Evolutionary conservation across 2,888 invertebrate genomes (phyloP), one percentile per base, ranked within the genome.

Genomic region (Drosophila ustulata): DNA sequence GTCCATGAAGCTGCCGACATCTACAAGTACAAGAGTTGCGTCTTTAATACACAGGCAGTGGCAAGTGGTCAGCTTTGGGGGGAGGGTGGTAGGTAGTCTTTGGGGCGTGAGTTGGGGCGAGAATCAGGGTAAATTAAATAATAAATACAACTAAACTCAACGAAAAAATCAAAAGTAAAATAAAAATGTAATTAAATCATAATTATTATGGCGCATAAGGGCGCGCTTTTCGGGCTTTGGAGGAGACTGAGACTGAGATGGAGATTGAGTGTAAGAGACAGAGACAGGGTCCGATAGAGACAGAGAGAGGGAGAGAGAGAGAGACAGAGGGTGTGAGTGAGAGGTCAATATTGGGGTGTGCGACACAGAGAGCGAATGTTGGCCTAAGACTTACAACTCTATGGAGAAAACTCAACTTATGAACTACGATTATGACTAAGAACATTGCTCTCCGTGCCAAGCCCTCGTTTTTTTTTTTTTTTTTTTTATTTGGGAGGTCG

Each of bases 1-100:
- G 56, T 92, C 92, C 91, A 91, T 90, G 73, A 88, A 92, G 51
- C 82, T 78, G 71, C 69, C 77, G 39, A 86, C 78, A 92, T 91
- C 92, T 92, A 91, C 75, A 92, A 92, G 85, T 85, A 90, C 58
- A 74, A 83, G 61, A 80, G 49, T 66, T 30, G 46, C 43, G 43
- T 7, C 51, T 73, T 83, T 81, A 89, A 78, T 82, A 85, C 79
- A 66, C 59, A 59, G 34, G 30, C 47, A 65, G 30, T 71, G 53
- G 67, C 57, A 65, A 34, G 26, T 26, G 23, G 0, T 32, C n/a
- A 6, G 39, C n/a, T 13, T 41, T 13, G 41, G 11, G 34, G 13
- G 41, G 30, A 32, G 28, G 13, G 25, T 2, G 56, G 55, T 18
- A 30, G 45, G 28, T 25, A 11, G 8, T 43, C n/a, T 13, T 13